Percentiles rank a stretch among this genome's conserved stretches.
These are phyloP conservation scores for Penaeus vannamei DNA, from an alignment of 1,140 invertebrate species.

Conservation along the genomic window DNA sequence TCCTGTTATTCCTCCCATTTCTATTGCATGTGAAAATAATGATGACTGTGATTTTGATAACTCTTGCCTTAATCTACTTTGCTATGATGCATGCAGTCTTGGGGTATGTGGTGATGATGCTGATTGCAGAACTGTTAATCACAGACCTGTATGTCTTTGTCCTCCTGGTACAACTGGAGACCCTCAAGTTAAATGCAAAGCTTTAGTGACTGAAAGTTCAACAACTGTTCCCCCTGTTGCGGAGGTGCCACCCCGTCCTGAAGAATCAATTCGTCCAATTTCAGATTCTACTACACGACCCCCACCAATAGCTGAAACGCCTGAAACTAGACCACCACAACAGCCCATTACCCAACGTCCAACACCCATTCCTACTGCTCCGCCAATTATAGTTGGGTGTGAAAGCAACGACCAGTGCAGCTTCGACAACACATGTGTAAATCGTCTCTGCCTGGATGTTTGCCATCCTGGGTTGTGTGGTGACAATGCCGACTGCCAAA, in stretches of 20 bases:
- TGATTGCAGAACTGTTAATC: constrained; percentile 65
- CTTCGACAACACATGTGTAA: constrained; percentile 80
- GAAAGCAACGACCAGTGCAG: constrained; percentile 81
- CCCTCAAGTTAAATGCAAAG: constrained; percentile 60
- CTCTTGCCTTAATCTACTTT: constrained; percentile 84
- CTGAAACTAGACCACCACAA: constrained; percentile 34
- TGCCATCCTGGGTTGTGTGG: constrained; percentile 82
- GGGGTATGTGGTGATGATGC: constrained; percentile 71
- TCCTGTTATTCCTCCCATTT: constrained; percentile 48
- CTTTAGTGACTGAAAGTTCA: constrained; percentile 35
- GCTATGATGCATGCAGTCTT: constrained; percentile 77
- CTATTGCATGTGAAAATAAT: constrained; percentile 82
- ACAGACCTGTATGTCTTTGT: constrained; percentile 68
- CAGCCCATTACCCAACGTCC: constrained; percentile 73
- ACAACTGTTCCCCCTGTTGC: constrained; percentile 47
- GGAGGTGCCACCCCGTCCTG: constrained; percentile 27
- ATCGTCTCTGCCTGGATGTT: constrained; percentile 82
- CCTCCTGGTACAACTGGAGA: constrained; percentile 64
- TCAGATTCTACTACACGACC: constrained; percentile 50
- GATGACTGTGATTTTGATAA: constrained; percentile 82
- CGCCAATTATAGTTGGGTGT: constrained; percentile 83
- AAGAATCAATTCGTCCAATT: constrained; percentile 54
- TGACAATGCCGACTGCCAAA: constrained; percentile 78
- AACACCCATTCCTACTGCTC: constrained; percentile 44
- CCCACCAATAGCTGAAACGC: constrained; percentile 52